Base-by-base conservation (phyloP, 2,797 vertebrate genomes). In the Setipinna tenuifilis region DNA sequence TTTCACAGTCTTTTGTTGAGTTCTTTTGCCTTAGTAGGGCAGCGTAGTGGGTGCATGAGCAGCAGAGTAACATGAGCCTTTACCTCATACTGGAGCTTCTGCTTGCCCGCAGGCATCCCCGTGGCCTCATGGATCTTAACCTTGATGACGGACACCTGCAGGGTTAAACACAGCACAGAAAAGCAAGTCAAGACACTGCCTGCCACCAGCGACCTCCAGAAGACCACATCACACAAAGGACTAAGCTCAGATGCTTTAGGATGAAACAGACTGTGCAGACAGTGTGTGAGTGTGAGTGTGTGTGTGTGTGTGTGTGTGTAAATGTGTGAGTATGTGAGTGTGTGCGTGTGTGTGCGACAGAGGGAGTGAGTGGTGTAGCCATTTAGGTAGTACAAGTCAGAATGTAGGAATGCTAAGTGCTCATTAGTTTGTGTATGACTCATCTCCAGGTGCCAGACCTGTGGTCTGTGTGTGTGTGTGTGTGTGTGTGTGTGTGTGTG, bases 111-210 rank as follows among this genome's bases (percentile, higher is more conserved):
- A 0, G 98, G 96, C 98, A 99, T 99, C 57, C 98, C 98, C 0
- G 98, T 99, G 58, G 98, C 98, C 93, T 99, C 98, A 0, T 99
- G 98, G 92, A 99, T 99, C 94, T 99, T 99, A 89, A 99, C 98
- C 96, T 99, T 99, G 91, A 99, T 99, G 84, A 99, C 98, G 84
- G 98, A 99, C 83, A 99, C 98, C 98, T 99, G 87, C 0, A 46
- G 17, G 28, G 35, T 19, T 9, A 78, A 83, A 81, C 7, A 48
- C 54, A 16, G 14, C 7, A 48, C 54, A 16, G 14, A 4, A 6
- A 35, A 75, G 71, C 12, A 19, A 21, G 35, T 78, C 35, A 78
- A 31, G 4, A 16, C 28, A 12, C 68, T 16, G 14, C 65, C 10
- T 16, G 10, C 68, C 5, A 31, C 68, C 28, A 71, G 4, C 35